Evolutionary conservation across 2,888 invertebrate genomes (phyloP).

Genomic region (Drosophila fulvimacula): DNA sequence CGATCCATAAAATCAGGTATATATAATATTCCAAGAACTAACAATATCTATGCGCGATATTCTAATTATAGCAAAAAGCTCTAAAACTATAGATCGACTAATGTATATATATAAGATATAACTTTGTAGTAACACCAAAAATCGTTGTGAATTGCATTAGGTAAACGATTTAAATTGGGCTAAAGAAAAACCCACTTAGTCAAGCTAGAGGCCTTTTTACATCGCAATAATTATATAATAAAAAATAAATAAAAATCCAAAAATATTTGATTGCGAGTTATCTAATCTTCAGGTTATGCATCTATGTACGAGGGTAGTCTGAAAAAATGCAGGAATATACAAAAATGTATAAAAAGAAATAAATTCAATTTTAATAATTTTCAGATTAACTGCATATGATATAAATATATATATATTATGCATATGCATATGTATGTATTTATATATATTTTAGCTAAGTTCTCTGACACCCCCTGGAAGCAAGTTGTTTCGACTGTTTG

Average conservation of each 20-base stretch:
- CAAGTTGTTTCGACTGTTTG: constrained; percentile 31
- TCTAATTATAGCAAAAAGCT: constrained; percentile 1
- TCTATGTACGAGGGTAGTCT: background rate
- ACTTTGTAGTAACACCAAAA: constrained; percentile 62
- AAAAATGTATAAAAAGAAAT: constrained; percentile 10
- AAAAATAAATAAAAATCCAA: constrained; percentile 12
- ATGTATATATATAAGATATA: constrained; percentile 23
- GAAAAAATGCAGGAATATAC: background rate
- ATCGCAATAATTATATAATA: constrained; percentile 52
- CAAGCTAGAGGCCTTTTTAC: constrained; percentile 57
- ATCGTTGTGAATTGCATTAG: constrained; percentile 53
- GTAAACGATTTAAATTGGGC: constrained; percentile 34
- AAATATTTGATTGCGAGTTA: constrained; percentile 2
- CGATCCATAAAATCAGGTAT: background rate
- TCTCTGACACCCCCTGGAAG: constrained; percentile 28
- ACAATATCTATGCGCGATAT: constrained; percentile 8
- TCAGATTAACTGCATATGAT: background rate
- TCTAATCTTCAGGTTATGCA: background rate
- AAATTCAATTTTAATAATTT: too few species aligned
- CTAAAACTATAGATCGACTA: constrained; percentile 8
- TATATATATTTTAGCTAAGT: background rate
- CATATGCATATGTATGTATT: background rate
- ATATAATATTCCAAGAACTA: constrained; percentile 8
- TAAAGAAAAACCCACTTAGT: constrained; percentile 33
- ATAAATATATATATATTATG: background rate